Base-by-base conservation (phyloP, 2,888 invertebrate genomes). In the Drosophila putrida region DNA sequence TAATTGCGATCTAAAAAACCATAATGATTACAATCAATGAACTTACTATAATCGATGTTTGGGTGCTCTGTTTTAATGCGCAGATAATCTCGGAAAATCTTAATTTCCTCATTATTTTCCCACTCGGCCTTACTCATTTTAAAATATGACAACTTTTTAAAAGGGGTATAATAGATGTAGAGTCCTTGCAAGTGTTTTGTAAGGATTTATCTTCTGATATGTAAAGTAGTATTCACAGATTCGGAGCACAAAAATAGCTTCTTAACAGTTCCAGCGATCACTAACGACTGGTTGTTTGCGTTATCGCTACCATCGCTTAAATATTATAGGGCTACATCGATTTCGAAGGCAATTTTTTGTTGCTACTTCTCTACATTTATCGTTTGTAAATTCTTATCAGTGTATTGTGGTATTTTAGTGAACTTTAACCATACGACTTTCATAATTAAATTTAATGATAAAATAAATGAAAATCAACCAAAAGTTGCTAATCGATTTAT, bases 11-110 rank as follows among this genome's bases (percentile, higher is more conserved):
- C 20, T 20, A 20, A 20, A 20, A 2, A 28, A 28, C 28, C 5
- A 28, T 6, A 28, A 28, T 28, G 5, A 6, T 28, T 28, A 20
- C 1, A 20, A 20, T 20, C 20, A 6, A 28, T 28, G 9, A 25
- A 88, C 93, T 95, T 93, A 97, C 98, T 95, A 91, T 98, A 98
- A 91, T 98, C 95, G 27, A 97, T 93, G 88, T 96, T 93, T 0
- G 98, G 98, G 83, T 98, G 98, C 1, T 98, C 97, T 43, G 97
- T 97, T 5, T 97, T 96, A 86, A 98, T 97, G 79, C 95, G 94
- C 60, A 98, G 93, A 93, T 98, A 98, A 90, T 97, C 96, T 64
- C 96, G 94, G 89, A 98, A 97, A 89, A 96, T 95, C 80, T 96
- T 94, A 71, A 97, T 94, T 76, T 95, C 95, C 84, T 93, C 93